These are phyloP conservation scores for Chinchilla lanigera DNA, from an alignment of 2,113 vertebrate genomes.

Conservation along the genomic window DNA sequence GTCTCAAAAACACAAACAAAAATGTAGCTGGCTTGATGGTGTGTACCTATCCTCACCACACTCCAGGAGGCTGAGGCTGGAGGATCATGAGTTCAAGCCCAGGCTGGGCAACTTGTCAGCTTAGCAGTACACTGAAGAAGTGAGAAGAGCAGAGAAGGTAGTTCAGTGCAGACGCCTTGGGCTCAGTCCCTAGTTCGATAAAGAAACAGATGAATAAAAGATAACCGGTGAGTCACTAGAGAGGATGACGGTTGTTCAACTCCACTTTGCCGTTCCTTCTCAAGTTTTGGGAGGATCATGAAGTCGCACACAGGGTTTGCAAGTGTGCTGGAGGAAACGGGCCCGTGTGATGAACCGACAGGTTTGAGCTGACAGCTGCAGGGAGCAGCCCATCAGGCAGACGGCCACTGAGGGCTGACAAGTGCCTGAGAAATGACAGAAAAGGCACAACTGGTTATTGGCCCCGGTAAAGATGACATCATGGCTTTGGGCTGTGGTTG, in stretches of 20 bases:
- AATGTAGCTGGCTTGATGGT: background rate
- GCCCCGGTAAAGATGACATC: constrained; percentile 1
- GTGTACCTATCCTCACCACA: background rate
- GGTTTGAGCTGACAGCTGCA: background rate
- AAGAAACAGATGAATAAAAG: background rate
- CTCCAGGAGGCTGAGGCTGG: background rate
- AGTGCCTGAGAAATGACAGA: constrained; percentile 41
- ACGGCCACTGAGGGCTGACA: constrained; percentile 34
- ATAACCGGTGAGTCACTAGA: background rate
- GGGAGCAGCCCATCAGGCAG: background rate
- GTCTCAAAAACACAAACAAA: background rate
- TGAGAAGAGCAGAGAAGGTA: background rate
- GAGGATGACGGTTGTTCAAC: background rate
- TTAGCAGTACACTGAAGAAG: background rate
- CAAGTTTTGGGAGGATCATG: constrained; percentile 7
- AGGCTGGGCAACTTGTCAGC: background rate
- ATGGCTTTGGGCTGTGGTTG: background rate
- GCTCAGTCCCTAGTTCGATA: background rate
- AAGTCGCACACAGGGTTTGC: background rate
- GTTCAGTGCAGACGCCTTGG: background rate
- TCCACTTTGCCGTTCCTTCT: constrained; percentile 12
- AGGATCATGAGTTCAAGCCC: background rate
- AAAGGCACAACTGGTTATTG: background rate
- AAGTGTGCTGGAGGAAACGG: background rate
- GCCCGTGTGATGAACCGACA: background rate